A percentile compares a stretch with the other conserved stretches of the same genome.
phyloP scores from a whole-genome alignment of 2,113 vertebrate genomes.

The Bagarius yarrelli region DNA sequence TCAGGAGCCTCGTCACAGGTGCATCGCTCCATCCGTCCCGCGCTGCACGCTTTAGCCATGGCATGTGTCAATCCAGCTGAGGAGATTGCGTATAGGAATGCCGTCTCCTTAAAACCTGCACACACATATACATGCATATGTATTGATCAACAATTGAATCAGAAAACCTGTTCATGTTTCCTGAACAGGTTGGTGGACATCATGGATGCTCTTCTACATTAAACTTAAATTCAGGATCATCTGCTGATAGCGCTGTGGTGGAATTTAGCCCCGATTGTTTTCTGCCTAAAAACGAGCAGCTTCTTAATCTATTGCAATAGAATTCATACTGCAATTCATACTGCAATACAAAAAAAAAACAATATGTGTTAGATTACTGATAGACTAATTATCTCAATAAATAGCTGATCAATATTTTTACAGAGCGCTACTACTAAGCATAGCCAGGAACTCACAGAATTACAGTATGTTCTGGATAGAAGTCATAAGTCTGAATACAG shows the following conservation, averaged over 20 bases:
- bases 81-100: constrained; percentile 94
- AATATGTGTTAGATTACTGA: too few relatives aligned
- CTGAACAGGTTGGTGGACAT: background rate
- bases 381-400: too few relatives aligned
- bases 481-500: too few relatives aligned
- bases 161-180: background rate
- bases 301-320: background rate
- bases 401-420: too few relatives aligned
- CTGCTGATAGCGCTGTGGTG: background rate
- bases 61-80: constrained; percentile 91
- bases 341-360: too few relatives aligned
- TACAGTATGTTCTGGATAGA: too few relatives aligned
- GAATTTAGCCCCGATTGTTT: background rate
- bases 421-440: too few relatives aligned
- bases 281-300: background rate
- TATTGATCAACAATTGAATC: background rate
- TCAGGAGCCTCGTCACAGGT: constrained; percentile 96
- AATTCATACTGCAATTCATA: too few relatives aligned
- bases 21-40: constrained; percentile 95
- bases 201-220: background rate
- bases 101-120: constrained; percentile 95
- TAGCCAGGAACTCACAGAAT: too few relatives aligned
- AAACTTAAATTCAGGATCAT: background rate
- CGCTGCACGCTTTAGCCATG: constrained; percentile 94
- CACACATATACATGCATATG: too few relatives aligned